Conservation (phyloP, 2,113 vertebrate species). For the Pangasianodon hypophthalmus region DNA sequence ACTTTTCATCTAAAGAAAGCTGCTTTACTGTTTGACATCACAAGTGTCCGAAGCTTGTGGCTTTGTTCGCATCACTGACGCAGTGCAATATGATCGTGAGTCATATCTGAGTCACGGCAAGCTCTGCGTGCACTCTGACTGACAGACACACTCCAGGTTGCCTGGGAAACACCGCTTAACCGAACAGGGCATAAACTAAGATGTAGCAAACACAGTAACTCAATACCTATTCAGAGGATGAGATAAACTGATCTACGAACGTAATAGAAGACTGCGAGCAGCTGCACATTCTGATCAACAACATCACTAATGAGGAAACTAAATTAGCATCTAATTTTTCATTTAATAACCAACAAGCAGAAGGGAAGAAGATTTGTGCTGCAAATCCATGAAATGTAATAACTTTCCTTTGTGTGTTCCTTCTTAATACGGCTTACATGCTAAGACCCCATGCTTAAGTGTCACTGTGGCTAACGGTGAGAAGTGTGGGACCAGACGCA, state of each 20-base stretch:
- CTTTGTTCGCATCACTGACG: background rate
- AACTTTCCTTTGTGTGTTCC: background rate
- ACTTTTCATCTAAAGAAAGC: background rate
- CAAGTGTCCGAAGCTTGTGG: background rate
- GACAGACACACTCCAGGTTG: slow-evolving; percentile 29
- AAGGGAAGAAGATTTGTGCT: background rate
- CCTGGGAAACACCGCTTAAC: slow-evolving; percentile 34
- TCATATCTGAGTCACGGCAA: slow-evolving; percentile 43
- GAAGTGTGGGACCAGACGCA: slow-evolving; percentile 33
- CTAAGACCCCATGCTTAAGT: slow-evolving; percentile 6
- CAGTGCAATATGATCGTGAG: slow-evolving; percentile 23
- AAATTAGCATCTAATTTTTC: background rate
- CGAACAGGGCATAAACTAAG: slow-evolving; percentile 1
- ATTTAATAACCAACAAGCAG: slow-evolving; percentile 17
- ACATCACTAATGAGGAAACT: background rate
- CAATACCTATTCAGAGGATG: background rate
- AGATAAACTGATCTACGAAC: background rate
- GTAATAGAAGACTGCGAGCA: background rate
- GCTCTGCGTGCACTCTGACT: slow-evolving; percentile 22
- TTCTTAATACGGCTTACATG: background rate
- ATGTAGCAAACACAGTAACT: slow-evolving; percentile 4
- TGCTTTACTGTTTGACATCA: slow-evolving; percentile 29
- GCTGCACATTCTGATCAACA: background rate
- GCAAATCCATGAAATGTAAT: background rate
- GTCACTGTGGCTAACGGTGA: slow-evolving; percentile 31